Evolutionary conservation across 2,888 invertebrate genomes (phyloP), one percentile per base, ranked within the genome.

Genomic region (Shargacucullia verbasci): DNA sequence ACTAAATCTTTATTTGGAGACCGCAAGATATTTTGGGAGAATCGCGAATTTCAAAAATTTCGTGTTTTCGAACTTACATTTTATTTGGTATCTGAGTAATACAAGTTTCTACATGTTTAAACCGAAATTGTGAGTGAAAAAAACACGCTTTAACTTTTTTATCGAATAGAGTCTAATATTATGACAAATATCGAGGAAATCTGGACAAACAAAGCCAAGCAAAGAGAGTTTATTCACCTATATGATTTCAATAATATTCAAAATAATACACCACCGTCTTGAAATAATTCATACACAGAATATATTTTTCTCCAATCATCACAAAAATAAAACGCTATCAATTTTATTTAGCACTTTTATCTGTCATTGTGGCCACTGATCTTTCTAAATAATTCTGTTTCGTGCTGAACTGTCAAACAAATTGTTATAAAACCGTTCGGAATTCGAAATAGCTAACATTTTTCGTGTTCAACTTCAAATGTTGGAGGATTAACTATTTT

Each of bases 331-430:
- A 11, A 8, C 39, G 2, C 38, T 4, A 44, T 56, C 2, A 3
- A 20, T 20, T 20, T 45, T 48, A 37, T 48, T 8, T 33, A 10
- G 3, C 48, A 33, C 25, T 25, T 62, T 14, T 27, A 56, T 33
- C 40, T 52, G 6, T 63, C 38, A 34, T 33, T 52, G 0, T 3
- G 25, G 34, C 59, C 5, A 63, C 63, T 14, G 64, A 65, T 66
- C 61, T 47, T 37, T 11, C 9, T 56, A 35, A 44, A 50, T 60
- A 59, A 50, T 49, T 46, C 54, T 41, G 31, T 10, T 27, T n/a
- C 14, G 35, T 44, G 9, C 25, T 39, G 25, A 12, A 13, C 61
- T 66, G 63, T 63, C 68, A 62, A 59, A 63, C 63, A 68, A 68
- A 68, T 45, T 40, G 33, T 62, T 38, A n/a, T n/a, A 39, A 7